Evolutionary conservation across 92 coral and sea anemone genomes (phyloP).

Genomic region (Phymanthus crucifer): DNA sequence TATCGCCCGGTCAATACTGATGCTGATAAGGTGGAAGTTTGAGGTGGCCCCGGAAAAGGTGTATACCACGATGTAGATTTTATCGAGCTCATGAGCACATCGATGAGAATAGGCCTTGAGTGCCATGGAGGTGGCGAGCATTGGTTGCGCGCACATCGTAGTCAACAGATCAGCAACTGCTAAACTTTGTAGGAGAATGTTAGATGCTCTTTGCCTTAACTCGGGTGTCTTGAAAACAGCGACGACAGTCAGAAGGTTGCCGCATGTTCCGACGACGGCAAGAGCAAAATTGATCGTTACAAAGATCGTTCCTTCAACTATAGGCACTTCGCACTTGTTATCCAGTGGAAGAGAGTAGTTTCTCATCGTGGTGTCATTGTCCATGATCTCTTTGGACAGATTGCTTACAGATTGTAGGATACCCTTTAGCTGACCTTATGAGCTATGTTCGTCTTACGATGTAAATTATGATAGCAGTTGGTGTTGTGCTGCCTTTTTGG

Average conservation of each 20-base stretch:
- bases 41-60: not conserved
- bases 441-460: too few relatives aligned
- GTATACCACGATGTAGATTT: not conserved
- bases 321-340: not conserved
- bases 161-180: conserved; percentile 26
- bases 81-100: not conserved
- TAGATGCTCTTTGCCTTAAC: conserved; percentile 7
- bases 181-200: conserved; percentile 18
- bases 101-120: not conserved
- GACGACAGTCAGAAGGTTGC: conserved; percentile 9
- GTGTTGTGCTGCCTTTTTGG: too few relatives aligned
- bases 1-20: conserved; percentile 22
- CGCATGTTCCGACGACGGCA: conserved; percentile 14
- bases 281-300: not conserved
- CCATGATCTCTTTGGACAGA: too few relatives aligned
- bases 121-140: not conserved
- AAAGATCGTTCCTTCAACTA: not conserved
- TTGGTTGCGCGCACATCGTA: conserved; percentile 16
- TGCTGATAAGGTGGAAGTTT: conserved; percentile 1
- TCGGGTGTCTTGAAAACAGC: conserved; percentile 17
- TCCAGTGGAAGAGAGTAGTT: too few relatives aligned
- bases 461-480: too few relatives aligned
- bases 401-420: too few relatives aligned
- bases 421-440: too few relatives aligned
- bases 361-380: too few relatives aligned